Percentiles rank a stretch among this genome's conserved stretches.
Evolutionary conservation across 1,140 invertebrate species (phyloP).

Genomic region (Pentalonia nigronervosa): DNA sequence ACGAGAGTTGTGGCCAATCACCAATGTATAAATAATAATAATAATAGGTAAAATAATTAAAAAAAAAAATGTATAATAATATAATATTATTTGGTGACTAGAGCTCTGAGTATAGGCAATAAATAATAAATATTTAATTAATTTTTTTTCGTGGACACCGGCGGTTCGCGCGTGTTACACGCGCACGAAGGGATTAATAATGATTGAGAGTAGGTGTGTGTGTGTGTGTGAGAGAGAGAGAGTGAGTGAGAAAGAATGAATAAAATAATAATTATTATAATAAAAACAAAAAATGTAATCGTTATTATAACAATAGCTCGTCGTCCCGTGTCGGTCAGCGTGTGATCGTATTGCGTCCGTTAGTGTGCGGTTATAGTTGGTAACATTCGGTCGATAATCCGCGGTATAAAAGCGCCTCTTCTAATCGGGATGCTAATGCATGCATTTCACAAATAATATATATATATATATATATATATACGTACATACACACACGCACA

Average conservation of each 20-base stretch:
- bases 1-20: constrained; percentile 42
- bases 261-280: neutral
- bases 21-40: constrained; percentile 40
- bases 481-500: neutral
- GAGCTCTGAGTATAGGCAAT: constrained; percentile 45
- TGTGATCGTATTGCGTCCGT: neutral
- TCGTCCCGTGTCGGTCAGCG: neutral
- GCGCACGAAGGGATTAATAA: neutral
- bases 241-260: neutral
- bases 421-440: neutral
- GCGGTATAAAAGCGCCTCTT: neutral
- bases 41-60: neutral
- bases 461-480: neutral
- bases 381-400: neutral
- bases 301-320: neutral
- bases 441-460: neutral
- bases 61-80: constrained; percentile 21
- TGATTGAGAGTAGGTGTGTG: neutral
- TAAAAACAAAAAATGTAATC: neutral
- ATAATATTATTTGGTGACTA: constrained; percentile 58
- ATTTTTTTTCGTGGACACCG: constrained; percentile 50
- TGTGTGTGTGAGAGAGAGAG: too few relatives aligned
- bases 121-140: neutral
- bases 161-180: neutral
- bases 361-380: neutral